A percentile compares a stretch with the other conserved stretches of the same genome.
These are phyloP conservation scores for Centropristis striata DNA, from an alignment of 2,113 vertebrate species.

Conservation along the genomic window DNA sequence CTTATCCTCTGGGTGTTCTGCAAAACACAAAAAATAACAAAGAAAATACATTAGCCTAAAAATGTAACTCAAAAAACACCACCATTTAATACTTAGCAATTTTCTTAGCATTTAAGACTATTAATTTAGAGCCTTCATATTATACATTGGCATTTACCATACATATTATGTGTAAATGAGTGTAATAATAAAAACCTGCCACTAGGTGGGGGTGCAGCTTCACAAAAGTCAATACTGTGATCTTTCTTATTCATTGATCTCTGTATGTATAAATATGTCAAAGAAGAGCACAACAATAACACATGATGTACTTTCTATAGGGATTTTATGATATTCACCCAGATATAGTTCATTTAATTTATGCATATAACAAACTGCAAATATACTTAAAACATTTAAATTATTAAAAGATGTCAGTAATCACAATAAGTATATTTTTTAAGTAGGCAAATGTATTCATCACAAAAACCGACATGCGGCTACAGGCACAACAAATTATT, in stretches of 20 bases:
- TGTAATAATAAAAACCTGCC: conserved; percentile 43
- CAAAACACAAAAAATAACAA: conserved; percentile 58
- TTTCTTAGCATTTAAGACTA: background rate
- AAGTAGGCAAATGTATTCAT: background rate
- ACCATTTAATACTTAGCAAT: background rate
- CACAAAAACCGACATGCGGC: conserved; percentile 26
- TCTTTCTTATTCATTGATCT: background rate
- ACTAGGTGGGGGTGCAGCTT: conserved; percentile 67
- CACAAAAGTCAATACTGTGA: conserved; percentile 1
- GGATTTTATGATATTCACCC: background rate
- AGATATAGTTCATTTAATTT: background rate
- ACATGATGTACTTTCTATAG: background rate
- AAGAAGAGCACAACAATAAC: background rate
- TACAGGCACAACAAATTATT: conserved; percentile 7
- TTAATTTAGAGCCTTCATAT: background rate
- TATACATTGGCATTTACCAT: background rate
- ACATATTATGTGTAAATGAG: background rate
- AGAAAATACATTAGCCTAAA: conserved; percentile 18
- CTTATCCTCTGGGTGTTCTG: conserved; percentile 96
- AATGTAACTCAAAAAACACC: background rate
- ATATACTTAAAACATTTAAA: background rate
- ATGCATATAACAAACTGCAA: background rate
- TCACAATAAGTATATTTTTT: conserved; percentile 4
- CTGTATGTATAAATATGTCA: conserved; percentile 6
- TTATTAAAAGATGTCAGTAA: background rate